Base-by-base conservation (phyloP, 2,113 vertebrate species). In the Pionites leucogaster region DNA sequence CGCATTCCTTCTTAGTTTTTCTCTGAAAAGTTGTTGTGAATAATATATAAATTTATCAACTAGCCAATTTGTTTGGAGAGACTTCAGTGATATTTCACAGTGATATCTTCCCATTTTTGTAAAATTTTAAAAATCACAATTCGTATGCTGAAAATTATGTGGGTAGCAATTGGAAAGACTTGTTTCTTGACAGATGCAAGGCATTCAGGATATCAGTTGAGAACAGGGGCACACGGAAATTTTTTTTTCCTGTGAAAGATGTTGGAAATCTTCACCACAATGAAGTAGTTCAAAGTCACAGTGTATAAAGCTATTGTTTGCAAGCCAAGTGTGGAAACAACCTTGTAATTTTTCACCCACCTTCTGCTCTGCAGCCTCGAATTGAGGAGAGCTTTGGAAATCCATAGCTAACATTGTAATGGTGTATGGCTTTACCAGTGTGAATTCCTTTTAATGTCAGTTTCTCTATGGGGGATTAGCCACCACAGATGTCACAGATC, bases 401-500 rank as follows among this genome's bases (percentile, higher is more conserved):
- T 80, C 90, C 90, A 93, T 77, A 93, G 93, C 64, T 95, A 28
- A 91, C 97, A 97, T 96, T 97, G 95, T 95, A 97, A 95, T 95
- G 94, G 93, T 96, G 96, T 94, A 97, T 97, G 97, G 97, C 86
- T 97, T 97, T 96, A 96, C 98, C 88, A 37, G 89, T 97, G 96
- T 97, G 97, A 97, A 96, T 98, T 57, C 96, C 97, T 96, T 98
- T 98, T 96, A 95, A 97, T 97, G 97, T 96, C 96, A 78, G 97
- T 97, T 98, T 97, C 98, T 98, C 94, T 98, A 96, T 89, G 96
- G 96, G 95, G 96, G 97, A 96, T 88, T 96, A 88, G 95, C 90
- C 97, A 96, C 96, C 96, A 96, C 98, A 98, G 98, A 98, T 98
- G 98, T 98, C 97, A 95, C 68, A 79, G 97, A 97, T 97, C 97